phyloP scores from a whole-genome alignment of 2,888 invertebrate genomes.

The Cheilosia pagana region DNA sequence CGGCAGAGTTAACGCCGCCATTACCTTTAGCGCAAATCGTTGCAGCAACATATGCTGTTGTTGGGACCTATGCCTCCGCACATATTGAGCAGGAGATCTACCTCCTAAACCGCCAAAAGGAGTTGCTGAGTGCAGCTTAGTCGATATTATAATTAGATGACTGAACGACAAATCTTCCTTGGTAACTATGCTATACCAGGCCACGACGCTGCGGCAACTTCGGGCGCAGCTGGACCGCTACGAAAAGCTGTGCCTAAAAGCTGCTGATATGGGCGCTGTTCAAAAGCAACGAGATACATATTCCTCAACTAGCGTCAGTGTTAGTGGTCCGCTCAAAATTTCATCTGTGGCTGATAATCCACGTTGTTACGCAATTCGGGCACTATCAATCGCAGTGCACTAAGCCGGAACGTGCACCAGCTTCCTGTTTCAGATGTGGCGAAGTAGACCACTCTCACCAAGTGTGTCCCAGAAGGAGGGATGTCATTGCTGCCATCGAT shows the following conservation, averaged over 20 bases:
- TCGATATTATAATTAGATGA: constrained; percentile 17
- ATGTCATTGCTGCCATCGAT: neutral
- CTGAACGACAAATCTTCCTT: constrained; percentile 26
- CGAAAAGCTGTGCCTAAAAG: constrained; percentile 15
- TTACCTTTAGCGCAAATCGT: too few relatives aligned
- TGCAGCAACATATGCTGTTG: neutral
- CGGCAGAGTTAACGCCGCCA: too few relatives aligned
- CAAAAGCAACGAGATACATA: neutral
- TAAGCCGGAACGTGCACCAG: constrained; percentile 3
- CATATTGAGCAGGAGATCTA: constrained; percentile 19
- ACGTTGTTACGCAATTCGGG: constrained; percentile 33
- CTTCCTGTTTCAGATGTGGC: constrained; percentile 31
- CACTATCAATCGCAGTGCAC: constrained; percentile 23
- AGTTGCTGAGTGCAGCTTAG: constrained; percentile 24
- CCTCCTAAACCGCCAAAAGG: constrained; percentile 2
- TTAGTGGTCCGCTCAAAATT: too few relatives aligned
- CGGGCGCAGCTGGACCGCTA: constrained; percentile 14
- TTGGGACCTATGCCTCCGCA: neutral
- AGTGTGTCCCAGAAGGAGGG: neutral
- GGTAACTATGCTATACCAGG: constrained; percentile 19
- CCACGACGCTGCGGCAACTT: constrained; percentile 10
- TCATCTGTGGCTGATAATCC: neutral
- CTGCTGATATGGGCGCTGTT: too few relatives aligned
- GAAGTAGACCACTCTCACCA: constrained; percentile 21
- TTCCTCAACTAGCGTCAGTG: too few relatives aligned